Base-by-base conservation (phyloP, 2,888 invertebrate species). In the Cephus spinipes region DNA sequence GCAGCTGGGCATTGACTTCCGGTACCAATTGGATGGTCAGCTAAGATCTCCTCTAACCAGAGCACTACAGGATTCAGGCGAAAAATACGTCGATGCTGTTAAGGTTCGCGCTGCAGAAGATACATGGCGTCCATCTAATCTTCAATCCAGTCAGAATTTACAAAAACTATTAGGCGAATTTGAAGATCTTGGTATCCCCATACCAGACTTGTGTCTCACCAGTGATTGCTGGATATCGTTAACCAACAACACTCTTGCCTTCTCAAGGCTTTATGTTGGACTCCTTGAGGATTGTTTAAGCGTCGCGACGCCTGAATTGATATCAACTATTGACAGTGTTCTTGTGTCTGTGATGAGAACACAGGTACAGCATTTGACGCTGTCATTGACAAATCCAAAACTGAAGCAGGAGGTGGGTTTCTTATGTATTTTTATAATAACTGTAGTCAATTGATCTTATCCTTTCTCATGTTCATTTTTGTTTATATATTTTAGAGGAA, bases 1-100 rank as follows among this genome's bases (percentile, higher is more conserved):
- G 93, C 85, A 89, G 71, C 86, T 92, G 68, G 99, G 99, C 1
- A 93, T 99, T 86, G 99, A 99, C 92, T 93, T 99, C 79, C 95
- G 96, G 82, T 99, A 98, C 91, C 97, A 97, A 90, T 93, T 99
- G 85, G 97, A 98, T 89, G 96, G 97, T 34, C 94, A 97, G 81
- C 92, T 99, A 79, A 94, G 97, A 81, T 94, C 94, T 15, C 96
- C 97, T 0, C 93, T 98, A 75, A 95, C 94, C 73, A 94, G 95
- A 91, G 95, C 96, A 33, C 92, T 98, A 79, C 94, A 94, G 84
- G 97, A 97, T 85, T 95, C 96, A 74, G 95, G 95, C 84, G 96
- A 97, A 83, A 97, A 97, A 90, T 93, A 96, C 83, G 93, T 96
- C 31, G 98, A 98, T 89, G 96, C 96, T 0, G 95, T 97, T 85